Percentiles rank a stretch among this genome's conserved stretches.
Conservation (phyloP, 2,797 vertebrate genomes). For the Kryptopterus vitreolus region DNA sequence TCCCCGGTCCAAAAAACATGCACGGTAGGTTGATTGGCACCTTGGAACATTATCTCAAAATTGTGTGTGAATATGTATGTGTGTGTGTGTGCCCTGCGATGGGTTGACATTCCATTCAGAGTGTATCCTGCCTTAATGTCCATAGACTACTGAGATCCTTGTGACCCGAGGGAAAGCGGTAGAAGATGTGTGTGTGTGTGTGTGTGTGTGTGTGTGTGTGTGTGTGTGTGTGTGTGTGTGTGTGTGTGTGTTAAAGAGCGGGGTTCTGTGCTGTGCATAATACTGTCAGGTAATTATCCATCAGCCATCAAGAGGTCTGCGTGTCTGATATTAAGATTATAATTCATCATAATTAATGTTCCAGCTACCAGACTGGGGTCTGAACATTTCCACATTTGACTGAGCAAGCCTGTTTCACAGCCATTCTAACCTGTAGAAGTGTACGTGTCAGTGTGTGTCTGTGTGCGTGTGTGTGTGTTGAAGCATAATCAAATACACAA, state of each 20-base stretch:
- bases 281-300: constrained; percentile 23
- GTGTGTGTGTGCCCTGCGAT: too few species aligned
- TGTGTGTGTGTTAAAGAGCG: neutral
- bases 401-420: neutral
- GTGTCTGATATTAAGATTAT: constrained; percentile 41
- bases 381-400: constrained; percentile 10
- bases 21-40: too few species aligned
- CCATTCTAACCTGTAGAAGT: constrained; percentile 4
- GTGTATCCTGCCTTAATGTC: too few species aligned
- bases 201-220: neutral
- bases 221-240: neutral
- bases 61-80: too few species aligned
- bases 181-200: too few species aligned
- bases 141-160: too few species aligned
- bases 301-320: constrained; percentile 15
- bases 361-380: constrained; percentile 30
- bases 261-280: constrained; percentile 21
- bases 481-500: neutral
- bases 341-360: constrained; percentile 49
- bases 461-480: constrained; percentile 9
- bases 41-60: too few species aligned
- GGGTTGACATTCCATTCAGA: too few species aligned
- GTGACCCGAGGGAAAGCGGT: too few species aligned
- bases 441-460: constrained; percentile 14
- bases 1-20: too few species aligned